phyloP scores from a whole-genome alignment of 2,888 invertebrate species.

The Campoletis raptor region DNA sequence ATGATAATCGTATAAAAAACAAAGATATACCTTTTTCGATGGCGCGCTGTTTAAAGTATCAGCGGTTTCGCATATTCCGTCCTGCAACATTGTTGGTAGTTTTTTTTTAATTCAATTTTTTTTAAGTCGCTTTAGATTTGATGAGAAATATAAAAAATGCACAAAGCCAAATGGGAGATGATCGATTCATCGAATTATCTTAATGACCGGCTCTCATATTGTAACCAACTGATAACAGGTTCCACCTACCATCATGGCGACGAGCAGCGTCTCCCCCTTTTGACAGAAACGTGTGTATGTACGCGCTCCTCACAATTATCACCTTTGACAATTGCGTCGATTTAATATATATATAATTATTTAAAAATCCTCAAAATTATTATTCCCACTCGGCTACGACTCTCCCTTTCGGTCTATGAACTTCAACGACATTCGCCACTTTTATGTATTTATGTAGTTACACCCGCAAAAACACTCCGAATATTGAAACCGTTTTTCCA shows the following conservation, averaged over 20 bases:
- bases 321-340: background rate
- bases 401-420: background rate
- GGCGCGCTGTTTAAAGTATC: conserved; percentile 82
- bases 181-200: conserved; percentile 63
- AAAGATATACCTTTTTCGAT: conserved; percentile 81
- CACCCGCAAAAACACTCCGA: background rate
- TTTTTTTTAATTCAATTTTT: conserved; percentile 7
- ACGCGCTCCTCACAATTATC: conserved; percentile 12
- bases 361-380: background rate
- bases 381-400: conserved; percentile 3
- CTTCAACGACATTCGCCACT: conserved; percentile 33
- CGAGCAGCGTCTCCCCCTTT: conserved; percentile 77
- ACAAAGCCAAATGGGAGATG: background rate
- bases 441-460: background rate
- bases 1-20: background rate
- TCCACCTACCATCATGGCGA: conserved; percentile 85
- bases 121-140: background rate
- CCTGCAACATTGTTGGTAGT: conserved; percentile 81
- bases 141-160: background rate
- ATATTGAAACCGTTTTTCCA: background rate
- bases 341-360: background rate
- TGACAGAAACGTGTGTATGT: conserved; percentile 34
- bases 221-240: conserved; percentile 79
- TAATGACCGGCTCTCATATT: conserved; percentile 73
- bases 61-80: conserved; percentile 83